Evolutionary conservation across 2,797 vertebrate genomes (phyloP).

Genomic region (Tokudaia muenninki): DNA sequence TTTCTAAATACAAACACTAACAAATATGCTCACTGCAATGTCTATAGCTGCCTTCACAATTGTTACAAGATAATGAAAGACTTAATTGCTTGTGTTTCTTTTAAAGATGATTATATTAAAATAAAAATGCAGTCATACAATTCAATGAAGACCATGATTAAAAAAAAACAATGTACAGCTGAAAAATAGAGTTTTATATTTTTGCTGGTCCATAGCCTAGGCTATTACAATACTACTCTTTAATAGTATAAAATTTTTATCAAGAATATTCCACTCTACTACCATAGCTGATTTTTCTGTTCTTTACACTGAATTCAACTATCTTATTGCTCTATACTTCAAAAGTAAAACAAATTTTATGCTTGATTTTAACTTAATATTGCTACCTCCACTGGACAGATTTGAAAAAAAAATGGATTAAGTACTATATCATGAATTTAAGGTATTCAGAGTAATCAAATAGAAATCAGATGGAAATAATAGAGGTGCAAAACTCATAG

Average conservation of each 20-base stretch:
- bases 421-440: background rate
- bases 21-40: constrained; percentile 79
- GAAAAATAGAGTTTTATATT: constrained; percentile 63
- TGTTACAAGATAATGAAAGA: constrained; percentile 81
- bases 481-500: constrained; percentile 15
- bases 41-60: constrained; percentile 73
- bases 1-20: constrained; percentile 84
- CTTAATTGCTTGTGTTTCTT: constrained; percentile 83
- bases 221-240: background rate
- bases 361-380: background rate
- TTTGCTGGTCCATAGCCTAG: constrained; percentile 34
- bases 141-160: constrained; percentile 73
- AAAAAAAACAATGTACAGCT: constrained; percentile 58
- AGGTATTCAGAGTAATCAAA: constrained; percentile 3
- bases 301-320: background rate
- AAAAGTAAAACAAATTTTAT: constrained; percentile 38
- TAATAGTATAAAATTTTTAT: constrained; percentile 35
- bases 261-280: background rate
- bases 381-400: background rate
- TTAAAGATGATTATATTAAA: constrained; percentile 72
- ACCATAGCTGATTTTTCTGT: constrained; percentile 21
- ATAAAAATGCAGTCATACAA: constrained; percentile 70
- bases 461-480: constrained; percentile 10
- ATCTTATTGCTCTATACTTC: background rate
- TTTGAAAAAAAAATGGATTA: background rate